Evolutionary conservation across 2,888 invertebrate genomes (phyloP), one percentile per base, ranked within the genome.

Genomic region (Ichneumoninae sp.): DNA sequence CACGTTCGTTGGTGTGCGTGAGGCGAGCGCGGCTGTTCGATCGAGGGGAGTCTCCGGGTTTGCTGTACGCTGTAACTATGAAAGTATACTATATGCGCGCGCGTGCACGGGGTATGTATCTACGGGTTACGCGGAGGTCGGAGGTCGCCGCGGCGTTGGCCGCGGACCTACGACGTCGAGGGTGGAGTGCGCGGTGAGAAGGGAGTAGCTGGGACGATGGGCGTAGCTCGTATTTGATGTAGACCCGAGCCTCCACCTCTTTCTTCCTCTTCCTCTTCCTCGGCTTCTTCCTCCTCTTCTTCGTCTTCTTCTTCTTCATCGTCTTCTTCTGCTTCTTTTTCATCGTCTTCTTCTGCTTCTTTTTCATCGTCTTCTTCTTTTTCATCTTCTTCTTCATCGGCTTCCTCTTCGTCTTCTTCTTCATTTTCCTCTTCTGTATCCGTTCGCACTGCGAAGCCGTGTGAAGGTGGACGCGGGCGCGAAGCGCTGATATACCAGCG

Each of bases 221-320:
- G 91, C 91, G 91, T 91, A 88, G 90, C 88, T 90, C 88, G 88
- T 90, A 89, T 91, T 91, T 91, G 91, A 91, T 90, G 90, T 91
- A 91, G 90, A 90, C 90, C 89, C 91, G 87, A 89, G 86, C 90
- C 90, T 90, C 90, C 89, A 89, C 90, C 90, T 89, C 88, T 87
- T 88, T 87, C 81, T 80, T 86, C 83, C 76, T 65, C 62, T 70
- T 78, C 70, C 33, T 75, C 50, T 4, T 66, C 80, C 52, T 65
- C 65, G 30, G n/a, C 44, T 26, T 66, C n/a, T 33, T 62, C 72
- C 62, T 22, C 54, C 44, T 54, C 52, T 30, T 36, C 50, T 74
- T 72, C 74, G 60, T 57, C 52, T 26, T 76, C 80, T 68, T 1
- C 40, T 40, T 33, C 6, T 33, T 33, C 33, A 33, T 33, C 6